These are phyloP conservation scores for Pachyramphus minor DNA, from an alignment of 2,113 vertebrate species.

Conservation along the genomic window DNA sequence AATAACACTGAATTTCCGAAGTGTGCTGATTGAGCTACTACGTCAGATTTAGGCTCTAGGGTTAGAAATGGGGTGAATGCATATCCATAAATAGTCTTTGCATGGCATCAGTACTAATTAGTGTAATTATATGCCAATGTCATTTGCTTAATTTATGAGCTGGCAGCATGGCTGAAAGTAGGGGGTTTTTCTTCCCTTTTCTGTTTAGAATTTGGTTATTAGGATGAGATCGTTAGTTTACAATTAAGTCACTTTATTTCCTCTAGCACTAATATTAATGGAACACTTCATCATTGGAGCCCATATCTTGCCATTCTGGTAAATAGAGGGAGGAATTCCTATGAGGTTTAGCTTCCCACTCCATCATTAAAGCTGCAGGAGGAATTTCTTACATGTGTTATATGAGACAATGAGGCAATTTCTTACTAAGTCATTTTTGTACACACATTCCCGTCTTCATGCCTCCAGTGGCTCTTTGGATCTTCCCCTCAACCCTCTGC, in stretches of 20 bases:
- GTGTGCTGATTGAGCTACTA: slow-evolving; percentile 27
- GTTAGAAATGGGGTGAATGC: slow-evolving; percentile 54
- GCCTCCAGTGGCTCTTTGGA: background rate
- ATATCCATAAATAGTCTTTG: slow-evolving; percentile 63
- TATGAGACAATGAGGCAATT: slow-evolving; percentile 27
- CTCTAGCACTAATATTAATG: slow-evolving; percentile 66
- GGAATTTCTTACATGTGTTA: slow-evolving; percentile 63
- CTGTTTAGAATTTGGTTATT: slow-evolving; percentile 68
- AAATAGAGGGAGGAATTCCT: slow-evolving; percentile 55
- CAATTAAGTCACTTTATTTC: slow-evolving; percentile 70
- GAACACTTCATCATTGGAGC: slow-evolving; percentile 67
- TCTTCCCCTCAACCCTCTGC: background rate
- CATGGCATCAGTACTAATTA: slow-evolving; percentile 70
- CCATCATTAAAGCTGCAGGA: slow-evolving; percentile 40
- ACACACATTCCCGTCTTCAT: background rate
- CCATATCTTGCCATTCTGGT: slow-evolving; percentile 54
- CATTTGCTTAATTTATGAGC: slow-evolving; percentile 73
- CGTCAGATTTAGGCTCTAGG: slow-evolving; percentile 49
- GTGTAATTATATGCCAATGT: slow-evolving; percentile 69
- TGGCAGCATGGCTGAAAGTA: slow-evolving; percentile 64
- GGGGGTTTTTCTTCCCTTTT: slow-evolving; percentile 42
- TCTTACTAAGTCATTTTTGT: slow-evolving; percentile 16
- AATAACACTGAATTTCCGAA: slow-evolving; percentile 44
- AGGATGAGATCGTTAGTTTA: slow-evolving; percentile 72
- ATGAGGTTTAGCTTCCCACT: slow-evolving; percentile 57